phyloP scores from a whole-genome alignment of 2,888 invertebrate species.

The Metalampra italica region DNA sequence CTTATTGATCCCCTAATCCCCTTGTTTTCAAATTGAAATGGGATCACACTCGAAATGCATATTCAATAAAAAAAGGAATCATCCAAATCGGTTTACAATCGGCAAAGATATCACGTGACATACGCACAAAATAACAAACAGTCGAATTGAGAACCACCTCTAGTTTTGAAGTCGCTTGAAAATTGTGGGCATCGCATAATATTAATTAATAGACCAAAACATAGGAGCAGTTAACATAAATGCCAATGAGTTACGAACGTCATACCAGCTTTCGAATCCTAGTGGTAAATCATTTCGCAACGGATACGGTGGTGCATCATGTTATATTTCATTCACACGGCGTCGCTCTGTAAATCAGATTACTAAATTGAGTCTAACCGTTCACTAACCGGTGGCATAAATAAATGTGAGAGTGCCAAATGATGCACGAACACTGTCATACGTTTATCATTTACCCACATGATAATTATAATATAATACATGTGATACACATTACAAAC shows the following conservation, averaged over 20 bases:
- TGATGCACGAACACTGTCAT: conserved; percentile 56
- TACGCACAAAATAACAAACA: no score
- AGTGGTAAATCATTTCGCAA: conserved; percentile 16
- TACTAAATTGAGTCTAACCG: conserved; percentile 58
- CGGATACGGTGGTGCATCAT: conserved; percentile 20
- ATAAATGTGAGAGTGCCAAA: conserved; percentile 61
- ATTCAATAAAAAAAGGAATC: no score
- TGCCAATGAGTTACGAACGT: neutral
- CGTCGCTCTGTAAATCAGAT: conserved; percentile 59
- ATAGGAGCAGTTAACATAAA: neutral
- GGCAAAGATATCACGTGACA: no score
- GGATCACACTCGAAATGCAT: no score
- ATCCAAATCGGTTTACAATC: no score
- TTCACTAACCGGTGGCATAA: conserved; percentile 55
- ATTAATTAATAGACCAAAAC: neutral
- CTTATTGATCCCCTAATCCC: no score
- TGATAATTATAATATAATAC: neutral
- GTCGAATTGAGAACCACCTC: no score
- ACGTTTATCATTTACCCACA: conserved; percentile 41
- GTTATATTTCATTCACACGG: conserved; percentile 34
- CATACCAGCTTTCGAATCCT: neutral
- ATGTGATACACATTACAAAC: neutral
- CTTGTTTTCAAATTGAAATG: no score
- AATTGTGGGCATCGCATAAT: neutral
- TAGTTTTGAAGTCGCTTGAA: no score